Evolutionary conservation across 2,888 invertebrate genomes (phyloP), one percentile per base, ranked within the genome.

Genomic region (Unio delphinus): DNA sequence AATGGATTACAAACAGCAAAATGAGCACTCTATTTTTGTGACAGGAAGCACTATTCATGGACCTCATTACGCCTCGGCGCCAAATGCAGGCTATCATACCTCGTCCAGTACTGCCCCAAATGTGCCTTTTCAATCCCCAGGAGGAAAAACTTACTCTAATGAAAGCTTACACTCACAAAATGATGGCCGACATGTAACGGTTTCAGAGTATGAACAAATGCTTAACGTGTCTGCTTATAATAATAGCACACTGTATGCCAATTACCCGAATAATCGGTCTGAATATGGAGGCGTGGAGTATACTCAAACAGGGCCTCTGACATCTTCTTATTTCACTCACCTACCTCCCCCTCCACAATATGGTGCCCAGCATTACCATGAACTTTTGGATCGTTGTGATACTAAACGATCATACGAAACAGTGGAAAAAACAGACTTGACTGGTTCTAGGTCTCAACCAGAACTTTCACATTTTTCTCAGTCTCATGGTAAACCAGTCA

Each of bases 371-470:
- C 73, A 71, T 23, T 68, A 73, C 18, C 65, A 66, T 26, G 74
- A 75, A 4, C 64, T 69, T 20, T 55, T 73, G 4, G 78, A 81
- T 54, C 73, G 72, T 58, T 68, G 66, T 59, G 84, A 83, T 66
- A 68, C 82, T 30, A 70, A 79, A 61, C 72, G 85, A 58, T 81
- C 83, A 5, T 82, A 83, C 60, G 84, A 85, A 65, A 73, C 80
- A 56, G 67, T 84, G 57, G 83, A 82, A 23, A 80, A 83, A 69
- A 67, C 74, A 1, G 81, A 81, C 55, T 74, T 81, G 30, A 76
- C 80, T 18, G 75, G 77, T 23, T 95, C 95, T 7, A 92, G 95
- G 83, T 95, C 95, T 1, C 95, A 96, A 87, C 96, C 96, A 0
- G 95, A 96, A 91, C 91, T 96, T 77, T 94, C 94, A 0, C 93